A percentile compares a stretch with the other conserved stretches of the same genome.
Evolutionary conservation across 2,113 vertebrate genomes (phyloP).

Genomic region (Myrmecobius fasciatus): DNA sequence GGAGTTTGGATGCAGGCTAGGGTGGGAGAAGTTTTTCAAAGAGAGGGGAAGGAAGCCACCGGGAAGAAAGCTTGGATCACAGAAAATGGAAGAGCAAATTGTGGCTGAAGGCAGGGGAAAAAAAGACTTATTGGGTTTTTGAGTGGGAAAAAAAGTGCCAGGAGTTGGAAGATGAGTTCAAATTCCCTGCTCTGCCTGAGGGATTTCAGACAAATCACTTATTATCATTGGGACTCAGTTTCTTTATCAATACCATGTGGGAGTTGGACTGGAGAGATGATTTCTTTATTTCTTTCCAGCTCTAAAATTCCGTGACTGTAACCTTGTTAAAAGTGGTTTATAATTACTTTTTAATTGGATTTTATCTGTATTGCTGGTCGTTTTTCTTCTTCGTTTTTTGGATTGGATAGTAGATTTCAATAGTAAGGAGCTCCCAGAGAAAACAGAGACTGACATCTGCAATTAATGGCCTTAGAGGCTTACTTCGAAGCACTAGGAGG

Average conservation of each 20-base stretch:
- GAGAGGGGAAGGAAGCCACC: neutral
- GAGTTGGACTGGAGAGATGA: neutral
- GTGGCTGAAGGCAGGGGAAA: neutral
- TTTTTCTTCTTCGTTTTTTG: neutral
- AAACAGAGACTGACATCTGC: neutral
- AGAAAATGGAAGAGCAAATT: neutral
- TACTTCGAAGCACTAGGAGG: neutral
- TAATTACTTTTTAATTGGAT: neutral
- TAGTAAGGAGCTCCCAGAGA: neutral
- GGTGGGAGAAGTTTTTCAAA: neutral
- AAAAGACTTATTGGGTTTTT: neutral
- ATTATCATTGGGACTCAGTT: neutral
- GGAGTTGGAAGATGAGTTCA: neutral
- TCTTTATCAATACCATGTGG: neutral
- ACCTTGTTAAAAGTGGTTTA: neutral
- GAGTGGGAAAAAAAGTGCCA: neutral
- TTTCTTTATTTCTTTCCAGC: neutral
- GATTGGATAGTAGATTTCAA: neutral
- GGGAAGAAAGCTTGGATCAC: neutral
- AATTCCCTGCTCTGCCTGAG: neutral
- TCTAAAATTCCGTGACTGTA: neutral
- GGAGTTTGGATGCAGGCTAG: neutral
- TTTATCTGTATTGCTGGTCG: neutral
- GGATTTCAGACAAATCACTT: neutral
- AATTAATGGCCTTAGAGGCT: neutral